Base-by-base conservation (phyloP, 1,140 invertebrate genomes). In the Oncopodura yosiiana region DNA sequence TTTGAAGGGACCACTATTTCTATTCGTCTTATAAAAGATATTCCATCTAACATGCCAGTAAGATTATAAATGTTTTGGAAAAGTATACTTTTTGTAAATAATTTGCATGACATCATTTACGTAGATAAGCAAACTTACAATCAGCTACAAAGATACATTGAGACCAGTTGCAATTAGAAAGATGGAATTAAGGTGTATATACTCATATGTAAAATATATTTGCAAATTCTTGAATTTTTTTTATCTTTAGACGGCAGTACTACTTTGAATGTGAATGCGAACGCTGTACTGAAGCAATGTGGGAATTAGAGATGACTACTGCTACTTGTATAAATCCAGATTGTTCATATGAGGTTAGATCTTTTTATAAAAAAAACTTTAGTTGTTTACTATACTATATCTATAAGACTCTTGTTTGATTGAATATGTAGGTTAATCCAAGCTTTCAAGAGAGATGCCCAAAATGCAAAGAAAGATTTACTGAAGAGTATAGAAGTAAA, bases 201-300 rank as follows among this genome's bases (percentile, higher is more conserved):
- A 94, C n/a, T n/a, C n/a, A n/a, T n/a, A n/a, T n/a, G n/a, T n/a
- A n/a, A n/a, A n/a, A n/a, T n/a, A n/a, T n/a, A n/a, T n/a, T n/a
- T n/a, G n/a, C n/a, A n/a, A n/a, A n/a, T n/a, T n/a, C n/a, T n/a
- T n/a, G n/a, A n/a, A n/a, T n/a, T n/a, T n/a, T n/a, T n/a, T n/a
- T n/a, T n/a, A n/a, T n/a, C n/a, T n/a, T n/a, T n/a, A n/a, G n/a
- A n/a, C n/a, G n/a, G n/a, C n/a, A n/a, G n/a, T n/a, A n/a, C 71
- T 92, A 89, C 69, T 93, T 94, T 73, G 68, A 80, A 6, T 94
- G 89, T 69, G 71, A 81, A 49, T 94, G 89, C 74, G 70, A 75
- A 61, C 78, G 76, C 68, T 94, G 89, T 71, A 70, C 74, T 65
- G 74, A 80, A 70, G 69, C 74, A 9, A 69, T 77, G 51, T 72